Evolutionary conservation across 2,888 invertebrate species (phyloP).

Genomic region (Itoplectis maculator): DNA sequence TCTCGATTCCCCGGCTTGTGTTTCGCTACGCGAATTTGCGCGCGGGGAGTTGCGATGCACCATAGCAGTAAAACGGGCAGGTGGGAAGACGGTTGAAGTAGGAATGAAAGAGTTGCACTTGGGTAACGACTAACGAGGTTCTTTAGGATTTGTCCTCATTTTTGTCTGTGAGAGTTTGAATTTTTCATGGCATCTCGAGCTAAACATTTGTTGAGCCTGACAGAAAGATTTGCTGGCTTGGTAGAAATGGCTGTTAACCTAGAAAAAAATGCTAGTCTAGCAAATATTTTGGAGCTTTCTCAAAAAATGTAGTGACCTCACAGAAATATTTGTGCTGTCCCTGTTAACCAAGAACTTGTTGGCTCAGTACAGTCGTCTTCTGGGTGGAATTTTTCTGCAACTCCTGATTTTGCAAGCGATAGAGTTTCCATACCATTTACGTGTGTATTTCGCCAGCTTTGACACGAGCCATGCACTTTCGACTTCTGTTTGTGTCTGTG

Average conservation of each 20-base stretch:
- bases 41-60: not conserved
- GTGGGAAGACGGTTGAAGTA: not conserved
- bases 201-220: too few relatives aligned
- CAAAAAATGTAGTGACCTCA: too few relatives aligned
- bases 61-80: not conserved
- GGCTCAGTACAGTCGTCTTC: too few relatives aligned
- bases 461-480: conserved; percentile 11
- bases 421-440: not conserved
- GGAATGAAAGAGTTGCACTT: conserved; percentile 23
- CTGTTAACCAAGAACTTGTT: too few relatives aligned
- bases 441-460: conserved; percentile 2
- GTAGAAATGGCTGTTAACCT: too few relatives aligned
- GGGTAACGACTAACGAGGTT: conserved; percentile 53
- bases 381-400: not conserved
- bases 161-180: not conserved
- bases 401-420: conserved; percentile 9
- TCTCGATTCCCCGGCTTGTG: conserved; percentile 44
- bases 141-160: conserved; percentile 8
- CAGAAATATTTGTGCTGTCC: too few relatives aligned
- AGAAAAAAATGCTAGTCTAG: too few relatives aligned
- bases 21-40: not conserved
- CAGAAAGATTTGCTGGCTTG: too few relatives aligned
- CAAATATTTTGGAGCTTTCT: too few relatives aligned
- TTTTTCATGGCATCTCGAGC: not conserved
- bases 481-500: conserved; percentile 3